A percentile compares a stretch with the other conserved stretches of the same genome.
phyloP scores from a whole-genome alignment of 2,888 invertebrate species.

The Habroteleia sp. region DNA sequence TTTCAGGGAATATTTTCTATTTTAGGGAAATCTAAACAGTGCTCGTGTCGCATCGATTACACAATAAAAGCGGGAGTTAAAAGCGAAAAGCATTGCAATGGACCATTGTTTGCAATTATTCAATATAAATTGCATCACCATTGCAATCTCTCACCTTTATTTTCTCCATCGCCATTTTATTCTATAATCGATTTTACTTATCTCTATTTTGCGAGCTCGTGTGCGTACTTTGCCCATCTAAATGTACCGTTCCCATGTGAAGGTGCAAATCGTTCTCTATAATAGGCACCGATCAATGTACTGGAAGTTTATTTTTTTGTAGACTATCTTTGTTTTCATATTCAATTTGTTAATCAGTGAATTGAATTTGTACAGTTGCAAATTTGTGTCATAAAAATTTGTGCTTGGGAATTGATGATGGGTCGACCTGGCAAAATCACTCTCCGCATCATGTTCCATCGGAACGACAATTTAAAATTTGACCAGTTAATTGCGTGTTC shows the following conservation, averaged over 20 bases:
- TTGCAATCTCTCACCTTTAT: conserved; percentile 6
- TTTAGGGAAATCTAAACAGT: conserved; percentile 54
- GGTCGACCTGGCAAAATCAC: conserved; percentile 28
- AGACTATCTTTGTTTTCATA: conserved; percentile 21
- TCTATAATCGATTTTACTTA: conserved; percentile 41
- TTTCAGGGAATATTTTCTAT: too few relatives aligned
- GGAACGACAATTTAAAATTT: background rate
- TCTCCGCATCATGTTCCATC: conserved; percentile 10
- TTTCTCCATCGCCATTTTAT: conserved; percentile 4
- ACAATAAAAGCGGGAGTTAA: conserved; percentile 15
- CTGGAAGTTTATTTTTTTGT: conserved; percentile 26
- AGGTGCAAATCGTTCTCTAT: conserved; percentile 59
- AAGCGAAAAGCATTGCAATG: conserved; percentile 1
- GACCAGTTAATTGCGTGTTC: conserved; percentile 3
- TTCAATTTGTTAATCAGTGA: conserved; percentile 41
- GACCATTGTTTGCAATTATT: conserved; percentile 10
- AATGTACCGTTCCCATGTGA: conserved; percentile 48
- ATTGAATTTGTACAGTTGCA: conserved; percentile 37
- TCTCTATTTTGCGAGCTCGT: conserved; percentile 55
- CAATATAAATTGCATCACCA: conserved; percentile 4
- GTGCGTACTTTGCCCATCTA: conserved; percentile 64
- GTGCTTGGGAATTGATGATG: conserved; percentile 22
- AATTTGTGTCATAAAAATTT: conserved; percentile 20
- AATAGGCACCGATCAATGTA: conserved; percentile 39
- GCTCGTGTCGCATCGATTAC: conserved; percentile 49